phyloP scores from a whole-genome alignment of 1,140 invertebrate genomes.

The Aphis gossypii region DNA sequence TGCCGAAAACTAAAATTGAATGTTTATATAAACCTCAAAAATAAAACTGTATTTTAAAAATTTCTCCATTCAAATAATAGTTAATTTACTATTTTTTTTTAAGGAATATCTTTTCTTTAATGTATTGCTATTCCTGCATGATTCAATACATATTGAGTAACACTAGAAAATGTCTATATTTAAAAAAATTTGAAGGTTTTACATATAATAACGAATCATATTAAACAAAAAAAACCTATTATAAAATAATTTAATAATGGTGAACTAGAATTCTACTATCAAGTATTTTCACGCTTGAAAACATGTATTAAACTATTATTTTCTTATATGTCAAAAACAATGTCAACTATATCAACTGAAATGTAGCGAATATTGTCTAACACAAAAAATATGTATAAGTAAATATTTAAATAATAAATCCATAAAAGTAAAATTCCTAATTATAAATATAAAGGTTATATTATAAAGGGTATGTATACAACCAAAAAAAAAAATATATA shows the following conservation, averaged over 20 bases:
- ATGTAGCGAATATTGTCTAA: too few species aligned
- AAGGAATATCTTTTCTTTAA: not conserved
- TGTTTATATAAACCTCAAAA: not conserved
- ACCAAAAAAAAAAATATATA: not conserved
- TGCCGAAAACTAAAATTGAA: not conserved
- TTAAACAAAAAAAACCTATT: not conserved
- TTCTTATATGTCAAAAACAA: not conserved
- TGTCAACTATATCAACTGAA: not conserved
- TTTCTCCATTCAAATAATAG: not conserved
- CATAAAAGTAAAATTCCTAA: not conserved
- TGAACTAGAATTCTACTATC: not conserved
- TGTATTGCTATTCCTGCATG: not conserved
- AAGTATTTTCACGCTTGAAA: too few species aligned
- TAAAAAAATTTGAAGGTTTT: not conserved
- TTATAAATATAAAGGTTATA: conserved; percentile 11
- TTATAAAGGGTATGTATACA: not conserved
- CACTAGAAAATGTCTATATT: not conserved
- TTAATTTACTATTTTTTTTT: too few species aligned
- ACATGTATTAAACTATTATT: too few species aligned
- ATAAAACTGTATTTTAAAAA: not conserved
- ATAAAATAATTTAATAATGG: not conserved
- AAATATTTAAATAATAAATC: not conserved
- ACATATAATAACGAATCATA: not conserved
- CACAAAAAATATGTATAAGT: not conserved
- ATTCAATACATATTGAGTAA: too few species aligned